Evolutionary conservation across 2,888 invertebrate genomes (phyloP).

Genomic region (Xanthostigma xanthostigma): DNA sequence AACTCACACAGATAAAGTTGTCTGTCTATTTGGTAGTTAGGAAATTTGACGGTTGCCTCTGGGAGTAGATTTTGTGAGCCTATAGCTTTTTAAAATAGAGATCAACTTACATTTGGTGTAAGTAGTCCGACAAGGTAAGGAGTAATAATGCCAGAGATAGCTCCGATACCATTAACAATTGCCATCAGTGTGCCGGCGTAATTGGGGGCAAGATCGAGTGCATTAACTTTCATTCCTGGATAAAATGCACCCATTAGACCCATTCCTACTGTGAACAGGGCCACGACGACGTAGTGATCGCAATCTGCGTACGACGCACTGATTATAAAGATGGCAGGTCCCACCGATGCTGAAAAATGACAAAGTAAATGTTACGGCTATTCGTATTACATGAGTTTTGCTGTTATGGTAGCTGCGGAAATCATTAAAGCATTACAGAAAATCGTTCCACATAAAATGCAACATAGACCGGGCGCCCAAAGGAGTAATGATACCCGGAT

Average conservation of each 20-base stretch:
- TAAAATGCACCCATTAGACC: constrained; percentile 55
- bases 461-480: too few relatives aligned
- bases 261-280: constrained; percentile 42
- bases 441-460: too few relatives aligned
- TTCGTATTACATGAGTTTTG: too few relatives aligned
- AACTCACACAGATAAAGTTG: neutral
- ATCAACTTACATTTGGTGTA: constrained; percentile 39
- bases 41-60: neutral
- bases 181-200: constrained; percentile 49
- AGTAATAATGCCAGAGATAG: constrained; percentile 42
- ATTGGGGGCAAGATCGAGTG: constrained; percentile 46
- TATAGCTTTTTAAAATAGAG: too few relatives aligned
- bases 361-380: neutral
- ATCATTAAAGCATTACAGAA: too few relatives aligned
- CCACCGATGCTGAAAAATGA: constrained; percentile 36
- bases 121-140: constrained; percentile 43
- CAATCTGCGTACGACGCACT: constrained; percentile 48
- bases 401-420: too few relatives aligned
- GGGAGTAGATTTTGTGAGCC: too few relatives aligned
- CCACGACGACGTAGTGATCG: constrained; percentile 32
- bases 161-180: constrained; percentile 45
- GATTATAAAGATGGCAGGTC: constrained; percentile 45
- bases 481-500: too few relatives aligned
- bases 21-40: neutral
- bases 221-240: constrained; percentile 50